Base-by-base conservation (phyloP, 2,888 invertebrate species). In the Sympetrum striolatum region DNA sequence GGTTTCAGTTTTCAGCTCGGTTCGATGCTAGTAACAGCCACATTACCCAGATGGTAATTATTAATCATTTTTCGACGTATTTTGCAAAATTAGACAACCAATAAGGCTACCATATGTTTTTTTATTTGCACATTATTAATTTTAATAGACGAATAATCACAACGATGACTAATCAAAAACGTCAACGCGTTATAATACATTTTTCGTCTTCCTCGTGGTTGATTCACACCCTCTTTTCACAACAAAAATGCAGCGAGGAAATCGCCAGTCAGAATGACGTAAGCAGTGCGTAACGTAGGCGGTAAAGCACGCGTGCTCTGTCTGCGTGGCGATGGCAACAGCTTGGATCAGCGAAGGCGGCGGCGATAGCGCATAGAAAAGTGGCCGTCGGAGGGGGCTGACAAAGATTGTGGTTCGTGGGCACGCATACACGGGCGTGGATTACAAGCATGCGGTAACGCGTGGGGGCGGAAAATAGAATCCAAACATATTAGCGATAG, bases 331-430 rank as follows among this genome's bases (percentile, higher is more conserved):
- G 64, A 25, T 5, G 73, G 73, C 8, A 73, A 73, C 73, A 73
- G 73, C 73, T 73, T 73, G 73, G n/a, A 10, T 73, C 31, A n/a
- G 73, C 10, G 73, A 64, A 64, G 64, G 64, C 12, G 60, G 60
- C 44, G 10, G 44, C 22, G 64, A 64, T 64, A 64, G n/a, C n/a
- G 64, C 25, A 4, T 14, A 73, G 73, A 73, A 31, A 15, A 2
- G 31, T 5, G 60, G 39, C 3, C 5, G 39, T 14, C 10, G 15
- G 35, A 2, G 44, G 18, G 31, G 18, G 58, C n/a, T 2, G 82
- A 58, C 58, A 35, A 82, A 31, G 82, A 58, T 82, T 82, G 82
- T 58, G 58, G 82, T 82, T 18, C 58, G 82, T 82, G 82, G 35
- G 82, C 31, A 18, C 53, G 58, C 82, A 82, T 82, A 35, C 58